Conservation (phyloP, 2,797 vertebrate species). For the Argyrosomus regius region DNA sequence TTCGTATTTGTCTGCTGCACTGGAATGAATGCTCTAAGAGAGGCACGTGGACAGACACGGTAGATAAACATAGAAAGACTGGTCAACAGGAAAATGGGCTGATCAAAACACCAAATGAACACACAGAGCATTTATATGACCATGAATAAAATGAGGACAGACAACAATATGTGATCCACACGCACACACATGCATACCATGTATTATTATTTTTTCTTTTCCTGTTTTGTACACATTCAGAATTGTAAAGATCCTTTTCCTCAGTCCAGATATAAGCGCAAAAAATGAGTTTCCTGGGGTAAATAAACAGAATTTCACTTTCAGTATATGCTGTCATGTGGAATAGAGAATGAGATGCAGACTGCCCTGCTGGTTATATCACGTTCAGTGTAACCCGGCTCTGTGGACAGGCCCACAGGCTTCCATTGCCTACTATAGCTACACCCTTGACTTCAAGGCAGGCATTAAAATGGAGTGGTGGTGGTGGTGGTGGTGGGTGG, state of each 20-base stretch:
- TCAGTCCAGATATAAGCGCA: conserved; percentile 32
- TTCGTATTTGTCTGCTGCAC: conserved; percentile 64
- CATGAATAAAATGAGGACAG: not conserved
- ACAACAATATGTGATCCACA: conserved; percentile 14
- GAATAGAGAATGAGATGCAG: conserved; percentile 71
- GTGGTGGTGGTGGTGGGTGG: conserved; percentile 61
- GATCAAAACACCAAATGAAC: conserved; percentile 33
- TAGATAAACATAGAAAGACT: conserved; percentile 33
- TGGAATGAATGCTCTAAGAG: conserved; percentile 29
- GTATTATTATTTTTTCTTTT: not conserved
- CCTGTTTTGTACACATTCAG: conserved; percentile 1
- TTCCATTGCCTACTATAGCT: conserved; percentile 66
- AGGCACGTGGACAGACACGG: conserved; percentile 49
- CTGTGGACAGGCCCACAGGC: conserved; percentile 79
- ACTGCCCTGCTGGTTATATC: conserved; percentile 75
- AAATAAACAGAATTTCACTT: conserved; percentile 68
- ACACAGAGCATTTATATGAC: conserved; percentile 11
- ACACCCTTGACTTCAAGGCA: conserved; percentile 81
- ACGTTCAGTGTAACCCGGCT: conserved; percentile 63
- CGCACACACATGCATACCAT: too few species aligned
- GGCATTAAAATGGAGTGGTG: conserved; percentile 82
- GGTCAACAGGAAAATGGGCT: conserved; percentile 33
- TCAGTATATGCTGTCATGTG: conserved; percentile 72
- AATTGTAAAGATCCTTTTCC: conserved; percentile 1
- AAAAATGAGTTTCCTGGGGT: conserved; percentile 58